Conservation (phyloP, 1,140 invertebrate species). For the Antheraea mylitta region DNA sequence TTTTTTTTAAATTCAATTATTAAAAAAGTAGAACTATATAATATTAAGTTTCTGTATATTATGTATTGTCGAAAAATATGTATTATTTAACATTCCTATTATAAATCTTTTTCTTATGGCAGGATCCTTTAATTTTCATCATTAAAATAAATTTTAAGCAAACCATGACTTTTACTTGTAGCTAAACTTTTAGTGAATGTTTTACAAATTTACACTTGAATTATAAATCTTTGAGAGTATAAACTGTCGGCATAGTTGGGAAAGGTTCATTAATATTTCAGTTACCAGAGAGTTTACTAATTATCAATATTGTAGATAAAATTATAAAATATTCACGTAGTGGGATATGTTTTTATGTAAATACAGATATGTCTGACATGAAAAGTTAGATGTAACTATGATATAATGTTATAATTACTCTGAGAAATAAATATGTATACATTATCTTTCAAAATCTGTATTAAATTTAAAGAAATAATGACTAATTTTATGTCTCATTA, state of each 20-base stretch:
- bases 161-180: background rate
- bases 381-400: background rate
- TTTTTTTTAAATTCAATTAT: too few species aligned
- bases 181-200: background rate
- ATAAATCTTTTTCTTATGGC: too few species aligned
- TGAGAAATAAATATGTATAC: too few species aligned
- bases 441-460: background rate
- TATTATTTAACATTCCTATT: background rate
- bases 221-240: conserved; percentile 6
- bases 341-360: conserved; percentile 14
- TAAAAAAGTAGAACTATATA: too few species aligned
- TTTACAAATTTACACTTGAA: background rate
- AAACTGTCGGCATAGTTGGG: conserved; percentile 27
- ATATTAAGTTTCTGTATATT: too few species aligned
- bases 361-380: background rate
- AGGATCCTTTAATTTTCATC: background rate
- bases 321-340: conserved; percentile 30
- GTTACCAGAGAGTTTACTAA: conserved; percentile 27
- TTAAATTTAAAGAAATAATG: too few species aligned
- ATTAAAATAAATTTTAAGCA: background rate
- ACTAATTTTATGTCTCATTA: too few species aligned
- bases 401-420: background rate
- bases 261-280: conserved; percentile 34
- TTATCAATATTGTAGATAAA: conserved; percentile 54
- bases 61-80: too few species aligned